phyloP scores from a whole-genome alignment of 2,888 invertebrate genomes.

The Crossocerus cetratus region DNA sequence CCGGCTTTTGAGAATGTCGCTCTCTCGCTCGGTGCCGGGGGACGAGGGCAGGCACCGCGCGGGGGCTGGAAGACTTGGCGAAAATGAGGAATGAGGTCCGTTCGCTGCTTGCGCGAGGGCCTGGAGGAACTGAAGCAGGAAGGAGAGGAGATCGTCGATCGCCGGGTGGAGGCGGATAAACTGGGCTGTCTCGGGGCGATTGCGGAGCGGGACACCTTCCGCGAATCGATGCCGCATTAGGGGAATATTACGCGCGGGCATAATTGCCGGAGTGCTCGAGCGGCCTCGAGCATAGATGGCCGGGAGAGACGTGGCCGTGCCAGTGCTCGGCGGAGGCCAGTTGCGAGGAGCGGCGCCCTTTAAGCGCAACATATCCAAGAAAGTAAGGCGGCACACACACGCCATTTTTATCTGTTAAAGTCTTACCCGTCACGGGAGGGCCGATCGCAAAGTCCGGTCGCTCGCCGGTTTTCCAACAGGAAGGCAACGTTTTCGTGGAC shows the following conservation, averaged over 20 bases:
- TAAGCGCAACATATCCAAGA: slow-evolving; percentile 28
- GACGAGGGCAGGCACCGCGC: too few relatives aligned
- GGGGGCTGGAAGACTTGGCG: too few relatives aligned
- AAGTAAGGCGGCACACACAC: slow-evolving; percentile 60
- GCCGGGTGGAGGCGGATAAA: too few relatives aligned
- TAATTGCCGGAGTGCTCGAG: slow-evolving; percentile 11
- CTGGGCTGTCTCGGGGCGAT: too few relatives aligned
- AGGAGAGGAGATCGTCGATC: too few relatives aligned
- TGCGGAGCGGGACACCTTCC: slow-evolving; percentile 1
- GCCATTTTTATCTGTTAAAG: slow-evolving; percentile 71
- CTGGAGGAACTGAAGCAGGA: too few relatives aligned
- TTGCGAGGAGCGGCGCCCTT: slow-evolving; percentile 1
- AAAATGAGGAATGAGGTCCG: too few relatives aligned
- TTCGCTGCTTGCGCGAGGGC: too few relatives aligned
- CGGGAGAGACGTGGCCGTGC: too few relatives aligned
- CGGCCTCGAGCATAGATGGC: not conserved
- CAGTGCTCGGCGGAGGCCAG: too few relatives aligned
- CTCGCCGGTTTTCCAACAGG: slow-evolving; percentile 38
- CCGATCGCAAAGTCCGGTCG: slow-evolving; percentile 33
- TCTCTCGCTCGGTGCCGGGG: too few relatives aligned
- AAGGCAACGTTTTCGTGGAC: slow-evolving; percentile 38
- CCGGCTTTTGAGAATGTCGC: too few relatives aligned
- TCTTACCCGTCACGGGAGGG: slow-evolving; percentile 55
- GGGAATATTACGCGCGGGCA: not conserved
- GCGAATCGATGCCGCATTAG: slow-evolving; percentile 37